Evolutionary conservation across 2,888 invertebrate species (phyloP).

Genomic region (Stratiomys singularior): DNA sequence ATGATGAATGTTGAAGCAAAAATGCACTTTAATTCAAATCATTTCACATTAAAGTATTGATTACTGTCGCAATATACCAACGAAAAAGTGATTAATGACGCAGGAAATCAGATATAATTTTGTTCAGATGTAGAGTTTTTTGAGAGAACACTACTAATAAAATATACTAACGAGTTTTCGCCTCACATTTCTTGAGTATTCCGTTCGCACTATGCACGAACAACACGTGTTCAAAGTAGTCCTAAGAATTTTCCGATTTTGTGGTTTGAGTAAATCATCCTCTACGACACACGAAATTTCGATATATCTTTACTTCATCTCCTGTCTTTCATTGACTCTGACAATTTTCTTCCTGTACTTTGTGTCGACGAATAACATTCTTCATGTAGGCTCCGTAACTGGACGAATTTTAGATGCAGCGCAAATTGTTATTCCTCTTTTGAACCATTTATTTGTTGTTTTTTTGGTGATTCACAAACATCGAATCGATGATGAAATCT

Average conservation of each 20-base stretch:
- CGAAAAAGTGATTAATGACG: no score
- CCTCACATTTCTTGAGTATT: no score
- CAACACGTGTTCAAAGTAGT: no score
- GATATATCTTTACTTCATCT: background rate
- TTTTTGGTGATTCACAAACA: background rate
- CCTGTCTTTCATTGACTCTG: background rate
- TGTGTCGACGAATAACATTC: background rate
- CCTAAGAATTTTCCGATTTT: background rate
- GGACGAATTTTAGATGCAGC: slow-evolving; percentile 36
- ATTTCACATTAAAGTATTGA: no score
- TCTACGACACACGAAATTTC: background rate
- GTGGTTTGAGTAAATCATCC: background rate
- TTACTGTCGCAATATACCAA: no score
- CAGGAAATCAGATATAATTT: no score
- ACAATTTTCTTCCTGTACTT: background rate
- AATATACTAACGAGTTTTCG: no score
- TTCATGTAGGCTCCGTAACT: slow-evolving; percentile 11
- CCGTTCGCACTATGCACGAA: no score
- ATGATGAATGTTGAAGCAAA: no score
- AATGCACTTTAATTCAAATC: no score
- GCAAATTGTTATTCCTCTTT: slow-evolving; percentile 35
- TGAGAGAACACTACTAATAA: no score
- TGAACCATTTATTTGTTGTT: slow-evolving; percentile 26
- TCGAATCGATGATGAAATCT: background rate
- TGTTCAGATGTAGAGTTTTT: no score